These are phyloP conservation scores for Talpa occidentalis DNA, from an alignment of 2,113 vertebrate genomes.

Conservation along the genomic window DNA sequence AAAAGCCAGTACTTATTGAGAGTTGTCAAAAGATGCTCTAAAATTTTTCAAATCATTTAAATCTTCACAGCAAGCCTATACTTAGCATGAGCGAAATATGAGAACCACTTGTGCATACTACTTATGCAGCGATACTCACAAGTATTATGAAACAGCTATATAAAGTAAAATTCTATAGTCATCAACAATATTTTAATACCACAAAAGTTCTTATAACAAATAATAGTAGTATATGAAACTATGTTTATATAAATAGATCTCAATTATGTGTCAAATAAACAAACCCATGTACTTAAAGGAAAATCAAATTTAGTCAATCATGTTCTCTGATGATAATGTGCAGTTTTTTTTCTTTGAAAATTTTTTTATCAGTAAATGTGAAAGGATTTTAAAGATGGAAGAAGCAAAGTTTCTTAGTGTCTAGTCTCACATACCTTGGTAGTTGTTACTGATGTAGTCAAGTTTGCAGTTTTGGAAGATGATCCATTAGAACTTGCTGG, in stretches of 20 bases:
- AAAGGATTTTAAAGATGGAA: constrained; percentile 47
- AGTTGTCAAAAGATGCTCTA: too few species aligned
- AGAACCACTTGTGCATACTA: not conserved
- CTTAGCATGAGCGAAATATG: not conserved
- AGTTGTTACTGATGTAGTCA: constrained; percentile 90
- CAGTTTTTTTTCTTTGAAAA: constrained; percentile 37
- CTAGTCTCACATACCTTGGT: constrained; percentile 85
- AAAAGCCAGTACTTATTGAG: not conserved
- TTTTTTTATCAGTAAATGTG: constrained; percentile 41
- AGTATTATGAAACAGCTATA: constrained; percentile 9
- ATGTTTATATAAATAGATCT: constrained; percentile 1
- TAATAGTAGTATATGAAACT: constrained; percentile 38
- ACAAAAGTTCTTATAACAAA: not conserved
- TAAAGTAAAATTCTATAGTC: constrained; percentile 39
- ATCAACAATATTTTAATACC: constrained; percentile 23
- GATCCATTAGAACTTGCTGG: constrained; percentile 91
- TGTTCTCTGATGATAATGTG: not conserved
- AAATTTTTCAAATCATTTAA: not conserved
- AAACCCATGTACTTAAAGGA: constrained; percentile 2
- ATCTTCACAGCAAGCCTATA: not conserved
- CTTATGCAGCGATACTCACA: not conserved
- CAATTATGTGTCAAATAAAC: constrained; percentile 1
- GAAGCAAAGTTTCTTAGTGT: constrained; percentile 20
- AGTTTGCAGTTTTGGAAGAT: constrained; percentile 90
- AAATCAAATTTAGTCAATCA: constrained; percentile 11